A percentile compares a stretch with the other conserved stretches of the same genome.
Evolutionary conservation across 2,113 vertebrate genomes (phyloP).

Genomic region (Eclectus roratus): DNA sequence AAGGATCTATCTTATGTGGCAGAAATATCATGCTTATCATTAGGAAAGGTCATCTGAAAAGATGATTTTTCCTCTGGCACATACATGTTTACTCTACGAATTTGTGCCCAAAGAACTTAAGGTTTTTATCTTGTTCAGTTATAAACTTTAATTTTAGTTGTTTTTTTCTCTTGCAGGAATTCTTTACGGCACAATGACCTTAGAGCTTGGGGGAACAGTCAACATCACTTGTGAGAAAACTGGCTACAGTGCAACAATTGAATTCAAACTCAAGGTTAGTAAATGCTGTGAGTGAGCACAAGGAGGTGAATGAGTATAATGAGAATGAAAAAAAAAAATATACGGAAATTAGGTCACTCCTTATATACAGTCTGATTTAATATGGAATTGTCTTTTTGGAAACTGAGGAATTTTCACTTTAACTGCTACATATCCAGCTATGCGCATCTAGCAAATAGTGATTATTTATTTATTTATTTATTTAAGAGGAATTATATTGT

Average conservation of each 20-base stretch:
- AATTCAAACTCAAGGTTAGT: conserved; percentile 96
- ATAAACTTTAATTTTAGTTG: neutral
- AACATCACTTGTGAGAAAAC: conserved; percentile 95
- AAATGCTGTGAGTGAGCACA: neutral
- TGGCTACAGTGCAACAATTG: conserved; percentile 92
- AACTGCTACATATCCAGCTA: neutral
- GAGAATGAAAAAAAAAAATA: neutral
- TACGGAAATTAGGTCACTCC: neutral
- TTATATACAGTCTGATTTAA: neutral
- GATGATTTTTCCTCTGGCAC: neutral
- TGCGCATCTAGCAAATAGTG: neutral
- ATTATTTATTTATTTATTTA: neutral
- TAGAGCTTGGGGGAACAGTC: conserved; percentile 93
- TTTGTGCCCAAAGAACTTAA: neutral
- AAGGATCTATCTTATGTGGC: neutral
- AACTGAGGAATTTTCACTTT: neutral
- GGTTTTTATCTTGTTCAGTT: neutral
- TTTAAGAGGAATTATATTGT: neutral
- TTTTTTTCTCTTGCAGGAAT: conserved; percentile 79
- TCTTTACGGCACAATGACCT: conserved; percentile 96
- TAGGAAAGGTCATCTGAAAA: neutral
- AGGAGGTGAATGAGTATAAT: neutral
- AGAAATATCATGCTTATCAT: neutral
- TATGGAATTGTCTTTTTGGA: neutral
- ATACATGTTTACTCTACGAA: neutral